These are phyloP conservation scores for Corynorhinus townsendii DNA, from an alignment of 2,113 vertebrate genomes.

Conservation along the genomic window DNA sequence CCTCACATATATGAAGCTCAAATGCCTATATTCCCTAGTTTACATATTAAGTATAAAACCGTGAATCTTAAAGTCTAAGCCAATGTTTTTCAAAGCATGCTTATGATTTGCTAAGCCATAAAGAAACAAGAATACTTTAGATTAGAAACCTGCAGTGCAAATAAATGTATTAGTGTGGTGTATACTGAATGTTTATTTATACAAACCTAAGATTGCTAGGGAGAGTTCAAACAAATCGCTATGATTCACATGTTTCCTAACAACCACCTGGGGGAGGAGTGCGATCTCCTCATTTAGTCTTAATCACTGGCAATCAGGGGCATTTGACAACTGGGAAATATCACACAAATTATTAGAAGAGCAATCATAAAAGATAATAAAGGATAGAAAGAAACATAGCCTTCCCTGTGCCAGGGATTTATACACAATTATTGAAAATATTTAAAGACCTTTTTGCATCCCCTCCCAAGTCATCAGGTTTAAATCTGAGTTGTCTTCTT, in stretches of 20 bases:
- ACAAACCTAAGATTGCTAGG: slow-evolving; percentile 22
- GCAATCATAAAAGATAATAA: slow-evolving; percentile 24
- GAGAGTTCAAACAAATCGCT: slow-evolving; percentile 38
- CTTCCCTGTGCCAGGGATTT: background rate
- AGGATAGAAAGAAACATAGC: background rate
- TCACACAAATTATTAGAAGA: slow-evolving; percentile 44
- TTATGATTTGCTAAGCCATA: slow-evolving; percentile 1
- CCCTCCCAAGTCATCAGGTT: background rate
- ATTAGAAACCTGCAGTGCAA: background rate
- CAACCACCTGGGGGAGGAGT: slow-evolving; percentile 20
- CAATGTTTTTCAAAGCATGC: background rate
- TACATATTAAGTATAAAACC: background rate
- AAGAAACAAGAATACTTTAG: background rate
- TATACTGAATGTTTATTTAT: background rate
- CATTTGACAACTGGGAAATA: slow-evolving; percentile 59
- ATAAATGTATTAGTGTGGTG: background rate
- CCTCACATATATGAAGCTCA: background rate
- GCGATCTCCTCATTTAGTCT: slow-evolving; percentile 34
- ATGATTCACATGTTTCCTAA: slow-evolving; percentile 48
- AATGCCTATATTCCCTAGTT: background rate
- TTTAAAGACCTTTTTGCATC: background rate
- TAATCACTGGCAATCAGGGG: slow-evolving; percentile 11
- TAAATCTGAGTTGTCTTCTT: background rate
- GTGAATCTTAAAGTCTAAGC: background rate
- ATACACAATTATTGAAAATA: background rate